phyloP scores from a whole-genome alignment of 1,140 invertebrate species.

The Sinella curviseta region DNA sequence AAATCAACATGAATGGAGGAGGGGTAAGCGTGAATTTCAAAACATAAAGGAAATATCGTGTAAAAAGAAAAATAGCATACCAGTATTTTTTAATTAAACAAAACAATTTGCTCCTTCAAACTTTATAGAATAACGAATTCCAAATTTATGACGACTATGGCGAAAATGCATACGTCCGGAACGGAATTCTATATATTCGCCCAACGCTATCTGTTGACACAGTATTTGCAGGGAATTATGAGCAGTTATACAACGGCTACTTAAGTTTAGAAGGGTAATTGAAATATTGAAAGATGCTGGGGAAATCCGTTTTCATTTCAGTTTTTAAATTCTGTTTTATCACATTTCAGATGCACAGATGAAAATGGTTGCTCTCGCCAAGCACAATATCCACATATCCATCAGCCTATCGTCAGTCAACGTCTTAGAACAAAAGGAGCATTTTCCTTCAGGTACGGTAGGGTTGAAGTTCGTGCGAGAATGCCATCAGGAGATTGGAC shows the following conservation, averaged over 20 bases:
- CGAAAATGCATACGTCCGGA: constrained; percentile 61
- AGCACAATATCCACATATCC: constrained; percentile 28
- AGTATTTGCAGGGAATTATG: constrained; percentile 58
- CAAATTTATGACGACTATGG: constrained; percentile 65
- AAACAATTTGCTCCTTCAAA: neutral
- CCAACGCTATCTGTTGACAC: constrained; percentile 62
- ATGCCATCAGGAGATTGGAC: constrained; percentile 40
- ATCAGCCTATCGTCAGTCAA: constrained; percentile 25
- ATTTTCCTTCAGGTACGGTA: constrained; percentile 42
- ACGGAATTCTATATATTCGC: constrained; percentile 64
- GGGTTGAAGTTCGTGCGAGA: constrained; percentile 34
- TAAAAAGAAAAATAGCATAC: too few species aligned
- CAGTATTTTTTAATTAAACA: neutral
- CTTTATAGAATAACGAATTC: constrained; percentile 58
- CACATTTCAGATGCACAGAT: constrained; percentile 39
- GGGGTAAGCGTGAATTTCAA: neutral
- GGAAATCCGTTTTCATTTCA: neutral
- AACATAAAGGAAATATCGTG: neutral
- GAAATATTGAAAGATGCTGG: neutral
- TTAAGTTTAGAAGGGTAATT: constrained; percentile 63
- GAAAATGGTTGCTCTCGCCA: constrained; percentile 22
- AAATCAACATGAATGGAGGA: constrained; percentile 6
- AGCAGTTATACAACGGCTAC: constrained; percentile 59
- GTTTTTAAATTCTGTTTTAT: neutral
- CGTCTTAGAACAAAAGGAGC: constrained; percentile 28